phyloP scores from a whole-genome alignment of 2,888 invertebrate genomes.

The Adela reaumurella region DNA sequence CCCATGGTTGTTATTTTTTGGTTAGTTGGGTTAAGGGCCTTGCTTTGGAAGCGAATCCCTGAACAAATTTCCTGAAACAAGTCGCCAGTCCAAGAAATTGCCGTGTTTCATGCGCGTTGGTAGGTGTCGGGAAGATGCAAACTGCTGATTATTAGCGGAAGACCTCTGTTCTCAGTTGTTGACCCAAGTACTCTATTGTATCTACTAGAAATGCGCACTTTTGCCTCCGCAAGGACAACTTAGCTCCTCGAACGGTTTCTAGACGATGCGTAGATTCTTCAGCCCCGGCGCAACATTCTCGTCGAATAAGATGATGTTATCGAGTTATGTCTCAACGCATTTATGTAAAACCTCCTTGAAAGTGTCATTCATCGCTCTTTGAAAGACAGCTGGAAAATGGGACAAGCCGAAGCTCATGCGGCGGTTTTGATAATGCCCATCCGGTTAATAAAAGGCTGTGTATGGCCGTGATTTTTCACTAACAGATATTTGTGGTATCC shows the following conservation, averaged over 20 bases:
- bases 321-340: conserved; percentile 14
- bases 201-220: conserved; percentile 15
- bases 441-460: conserved; percentile 19
- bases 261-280: conserved; percentile 4
- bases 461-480: conserved; percentile 13
- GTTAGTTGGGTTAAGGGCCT: conserved; percentile 13
- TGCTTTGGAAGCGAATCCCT: conserved; percentile 13
- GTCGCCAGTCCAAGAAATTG: conserved; percentile 19
- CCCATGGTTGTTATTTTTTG: conserved; percentile 12
- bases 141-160: conserved; percentile 15
- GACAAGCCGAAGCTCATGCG: conserved; percentile 12
- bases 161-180: conserved; percentile 15
- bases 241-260: background rate
- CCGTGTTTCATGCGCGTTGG: conserved; percentile 15
- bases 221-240: conserved; percentile 1
- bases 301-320: conserved; percentile 12
- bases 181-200: conserved; percentile 15
- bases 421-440: conserved; percentile 17
- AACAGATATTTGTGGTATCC: conserved; percentile 23
- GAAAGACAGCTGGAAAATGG: conserved; percentile 17
- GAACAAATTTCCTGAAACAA: conserved; percentile 17
- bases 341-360: conserved; percentile 7
- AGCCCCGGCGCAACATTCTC: conserved; percentile 4
- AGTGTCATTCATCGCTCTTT: conserved; percentile 14
- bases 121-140: conserved; percentile 14